Base-by-base conservation (phyloP, 1,140 invertebrate genomes). In the Aphelinus atriplicis region DNA sequence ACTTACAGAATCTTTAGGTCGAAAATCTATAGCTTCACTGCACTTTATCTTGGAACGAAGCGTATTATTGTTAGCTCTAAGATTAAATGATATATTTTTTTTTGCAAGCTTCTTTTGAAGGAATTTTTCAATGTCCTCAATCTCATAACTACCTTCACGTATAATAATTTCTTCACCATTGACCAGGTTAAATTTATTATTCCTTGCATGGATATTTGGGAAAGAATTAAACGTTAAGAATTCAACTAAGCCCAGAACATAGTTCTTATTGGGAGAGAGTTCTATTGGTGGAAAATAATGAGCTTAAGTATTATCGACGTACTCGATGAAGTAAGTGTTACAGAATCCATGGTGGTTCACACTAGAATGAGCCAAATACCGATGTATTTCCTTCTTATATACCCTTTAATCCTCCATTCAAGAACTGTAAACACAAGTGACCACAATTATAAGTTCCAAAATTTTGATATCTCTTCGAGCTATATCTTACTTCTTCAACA, bases 221-320 rank as follows among this genome's bases (percentile, higher is more conserved):
- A 85, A 84, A 10, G 81, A 82, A 79, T 86, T 81, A 65, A 83
- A 84, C 57, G 79, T 82, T 69, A 83, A 60, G 74, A 85, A 80
- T 73, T 79, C 78, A 48, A 84, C 80, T 42, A 86, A 57, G 4
- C 80, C 81, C 48, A 83, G 77, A 56, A 63, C 74, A 80, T 85
- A 85, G 47, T 81, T 75, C n/a, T 78, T 69, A 3, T 5, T 2
- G 2, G 43, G 2, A 55, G 63, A 56, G 60, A 80, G 57, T 73
- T 78, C 73, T 43, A 78, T 75, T 43, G 77, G 75, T 61, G 73
- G 75, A 64, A 78, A 80, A 77, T 79, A 80, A 26, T 77, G 46
- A 47, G 72, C 74, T 57, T 79, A 3, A 78, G 57, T n/a, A 78
- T 63, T 2, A 78, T 79, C 45, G 69, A 77, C n/a, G 61, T 73